Evolutionary conservation across 92 coral and sea anemone species (phyloP).

Genomic region (Palythoa grandiflora): DNA sequence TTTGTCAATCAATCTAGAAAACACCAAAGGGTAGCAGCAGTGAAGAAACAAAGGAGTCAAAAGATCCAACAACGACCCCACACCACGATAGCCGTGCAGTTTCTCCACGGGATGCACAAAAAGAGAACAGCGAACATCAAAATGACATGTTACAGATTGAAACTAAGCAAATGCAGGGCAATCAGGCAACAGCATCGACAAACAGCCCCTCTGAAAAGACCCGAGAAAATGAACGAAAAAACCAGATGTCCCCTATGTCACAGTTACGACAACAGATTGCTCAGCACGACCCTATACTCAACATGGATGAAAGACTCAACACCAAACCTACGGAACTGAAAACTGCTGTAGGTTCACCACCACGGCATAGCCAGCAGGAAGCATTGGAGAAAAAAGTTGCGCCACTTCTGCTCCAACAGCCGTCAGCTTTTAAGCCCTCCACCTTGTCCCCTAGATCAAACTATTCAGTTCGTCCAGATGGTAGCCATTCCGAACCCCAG

Average conservation of each 20-base stretch:
- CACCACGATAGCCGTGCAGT: not conserved
- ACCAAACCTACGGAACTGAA: constrained; percentile 14
- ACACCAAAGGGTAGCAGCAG: constrained; percentile 18
- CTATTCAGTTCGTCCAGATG: constrained; percentile 67
- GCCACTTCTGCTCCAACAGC: constrained; percentile 71
- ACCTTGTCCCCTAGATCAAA: constrained; percentile 69
- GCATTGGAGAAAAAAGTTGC: not conserved
- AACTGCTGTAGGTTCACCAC: constrained; percentile 3
- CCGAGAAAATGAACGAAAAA: not conserved
- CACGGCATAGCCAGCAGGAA: constrained; percentile 19
- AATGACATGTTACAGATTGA: not conserved
- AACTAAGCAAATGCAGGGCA: not conserved
- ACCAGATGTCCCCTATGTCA: constrained; percentile 27
- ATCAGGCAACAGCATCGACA: not conserved
- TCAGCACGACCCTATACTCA: constrained; percentile 12
- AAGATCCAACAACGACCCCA: constrained; percentile 6
- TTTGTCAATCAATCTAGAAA: constrained; percentile 1
- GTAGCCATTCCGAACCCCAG: constrained; percentile 82
- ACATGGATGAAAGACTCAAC: not conserved
- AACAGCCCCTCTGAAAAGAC: not conserved
- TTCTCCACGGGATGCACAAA: not conserved
- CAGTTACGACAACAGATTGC: constrained; percentile 45
- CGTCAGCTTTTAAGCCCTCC: constrained; percentile 86
- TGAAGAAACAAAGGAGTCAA: constrained; percentile 30
- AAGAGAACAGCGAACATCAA: not conserved